These are phyloP conservation scores for Volucella inanis DNA, from an alignment of 2,888 invertebrate genomes.

Conservation along the genomic window DNA sequence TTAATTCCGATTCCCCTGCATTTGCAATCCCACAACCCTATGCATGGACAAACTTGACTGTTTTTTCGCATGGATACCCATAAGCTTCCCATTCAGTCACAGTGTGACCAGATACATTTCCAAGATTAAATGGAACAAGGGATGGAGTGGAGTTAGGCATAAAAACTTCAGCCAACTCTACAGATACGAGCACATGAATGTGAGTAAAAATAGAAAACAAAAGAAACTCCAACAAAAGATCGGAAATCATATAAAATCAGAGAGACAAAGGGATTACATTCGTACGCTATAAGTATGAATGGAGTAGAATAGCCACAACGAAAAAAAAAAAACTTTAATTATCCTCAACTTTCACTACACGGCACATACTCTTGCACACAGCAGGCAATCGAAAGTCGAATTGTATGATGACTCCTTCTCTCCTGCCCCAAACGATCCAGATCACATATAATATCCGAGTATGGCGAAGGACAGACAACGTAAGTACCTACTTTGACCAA, in stretches of 20 bases:
- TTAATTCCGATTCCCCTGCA: conserved; percentile 1
- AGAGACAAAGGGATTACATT: conserved; percentile 75
- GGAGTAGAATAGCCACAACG: not conserved
- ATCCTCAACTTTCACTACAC: conserved; percentile 64
- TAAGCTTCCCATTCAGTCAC: conserved; percentile 2
- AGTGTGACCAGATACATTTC: conserved; percentile 74
- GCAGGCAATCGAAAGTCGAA: conserved; percentile 12
- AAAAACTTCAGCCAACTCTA: conserved; percentile 54
- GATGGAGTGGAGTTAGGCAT: conserved; percentile 17
- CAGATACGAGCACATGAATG: conserved; percentile 43
- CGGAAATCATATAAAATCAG: conserved; percentile 76
- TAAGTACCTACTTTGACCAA: conserved; percentile 62
- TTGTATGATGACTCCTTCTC: conserved; percentile 53
- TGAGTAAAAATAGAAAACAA: conserved; percentile 62
- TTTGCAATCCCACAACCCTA: not conserved
- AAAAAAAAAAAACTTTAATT: conserved; percentile 69
- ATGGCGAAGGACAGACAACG: conserved; percentile 47
- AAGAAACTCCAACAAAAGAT: conserved; percentile 75
- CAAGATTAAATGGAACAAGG: conserved; percentile 66
- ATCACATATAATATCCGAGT: conserved; percentile 40
- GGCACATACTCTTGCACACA: conserved; percentile 21
- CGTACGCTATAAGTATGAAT: conserved; percentile 40
- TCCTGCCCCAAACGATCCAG: conserved; percentile 21
- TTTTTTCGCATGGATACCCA: conserved; percentile 48
- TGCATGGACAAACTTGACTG: conserved; percentile 38